These are phyloP conservation scores for Lamprologus sp. DNA, from an alignment of 2,113 vertebrate species.

Conservation along the genomic window DNA sequence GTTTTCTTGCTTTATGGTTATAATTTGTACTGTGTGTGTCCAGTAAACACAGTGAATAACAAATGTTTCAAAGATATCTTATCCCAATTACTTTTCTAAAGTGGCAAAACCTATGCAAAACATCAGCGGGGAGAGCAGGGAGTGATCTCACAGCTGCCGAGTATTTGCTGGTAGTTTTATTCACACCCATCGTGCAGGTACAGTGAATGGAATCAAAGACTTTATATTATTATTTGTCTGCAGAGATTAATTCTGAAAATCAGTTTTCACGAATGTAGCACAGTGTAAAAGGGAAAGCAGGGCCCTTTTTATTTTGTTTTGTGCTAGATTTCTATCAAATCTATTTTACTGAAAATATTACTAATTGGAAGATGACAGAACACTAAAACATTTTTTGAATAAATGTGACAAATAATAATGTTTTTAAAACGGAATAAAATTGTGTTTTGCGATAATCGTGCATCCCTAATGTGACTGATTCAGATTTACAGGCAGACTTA, in stretches of 20 bases:
- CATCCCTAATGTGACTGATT: rapidly evolving
- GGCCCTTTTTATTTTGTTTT: not conserved
- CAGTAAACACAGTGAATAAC: not conserved
- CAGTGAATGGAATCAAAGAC: not conserved
- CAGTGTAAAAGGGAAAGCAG: not conserved
- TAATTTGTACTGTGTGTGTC: not conserved
- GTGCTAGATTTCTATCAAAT: not conserved
- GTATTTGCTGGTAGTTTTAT: not conserved
- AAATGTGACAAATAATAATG: not conserved
- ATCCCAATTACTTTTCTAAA: not conserved
- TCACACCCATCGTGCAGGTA: not conserved
- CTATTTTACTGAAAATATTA: not conserved
- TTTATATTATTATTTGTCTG: not conserved
- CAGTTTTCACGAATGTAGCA: not conserved
- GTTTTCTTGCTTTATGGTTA: not conserved
- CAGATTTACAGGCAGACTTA: not conserved
- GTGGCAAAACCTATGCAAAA: not conserved
- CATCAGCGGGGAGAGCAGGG: not conserved
- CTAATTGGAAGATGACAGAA: not conserved
- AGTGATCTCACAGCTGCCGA: not conserved
- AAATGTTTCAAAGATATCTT: not conserved
- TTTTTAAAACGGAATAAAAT: not conserved
- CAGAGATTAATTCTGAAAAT: not conserved
- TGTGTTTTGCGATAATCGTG: not conserved
- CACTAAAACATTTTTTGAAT: not conserved